A percentile compares a stretch with the other conserved stretches of the same genome.
phyloP scores from a whole-genome alignment of 1,140 invertebrate genomes.

The Helicoverpa armigera region DNA sequence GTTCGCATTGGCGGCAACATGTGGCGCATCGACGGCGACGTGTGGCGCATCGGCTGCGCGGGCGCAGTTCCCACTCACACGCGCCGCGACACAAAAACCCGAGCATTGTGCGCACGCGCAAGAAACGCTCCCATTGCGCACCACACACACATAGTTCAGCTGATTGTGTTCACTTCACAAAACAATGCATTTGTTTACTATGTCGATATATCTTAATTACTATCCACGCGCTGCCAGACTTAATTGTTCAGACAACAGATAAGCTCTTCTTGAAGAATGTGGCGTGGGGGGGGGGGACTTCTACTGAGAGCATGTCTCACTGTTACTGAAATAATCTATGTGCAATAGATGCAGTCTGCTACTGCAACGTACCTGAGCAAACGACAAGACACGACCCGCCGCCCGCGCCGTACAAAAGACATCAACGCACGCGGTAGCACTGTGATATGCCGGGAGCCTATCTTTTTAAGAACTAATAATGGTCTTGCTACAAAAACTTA shows the following conservation, averaged over 20 bases:
- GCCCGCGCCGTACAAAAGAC: conserved; percentile 48
- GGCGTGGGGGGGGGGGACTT: too few species aligned
- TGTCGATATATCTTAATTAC: too few species aligned
- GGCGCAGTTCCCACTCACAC: background rate
- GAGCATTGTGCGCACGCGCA: background rate
- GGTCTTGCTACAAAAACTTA: too few species aligned
- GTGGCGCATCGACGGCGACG: background rate
- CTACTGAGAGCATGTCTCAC: too few species aligned
- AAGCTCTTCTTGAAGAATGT: too few species aligned
- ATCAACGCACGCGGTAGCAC: conserved; percentile 49
- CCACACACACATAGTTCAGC: background rate
- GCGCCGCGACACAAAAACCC: conserved; percentile 4
- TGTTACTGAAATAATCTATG: too few species aligned
- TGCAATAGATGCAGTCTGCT: too few species aligned
- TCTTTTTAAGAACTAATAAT: too few species aligned
- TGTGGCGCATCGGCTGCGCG: background rate
- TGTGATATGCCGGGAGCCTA: background rate
- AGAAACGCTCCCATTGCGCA: conserved; percentile 30
- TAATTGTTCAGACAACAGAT: too few species aligned
- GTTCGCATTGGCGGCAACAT: conserved; percentile 17
- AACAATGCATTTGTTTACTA: background rate
- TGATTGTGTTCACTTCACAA: background rate
- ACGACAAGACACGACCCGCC: background rate
- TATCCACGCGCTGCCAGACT: too few species aligned
- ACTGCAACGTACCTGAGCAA: background rate